A percentile compares a stretch with the other conserved stretches of the same genome.
Conservation (phyloP, 1,140 invertebrate genomes). For the Holcopasites calliopsidis region DNA sequence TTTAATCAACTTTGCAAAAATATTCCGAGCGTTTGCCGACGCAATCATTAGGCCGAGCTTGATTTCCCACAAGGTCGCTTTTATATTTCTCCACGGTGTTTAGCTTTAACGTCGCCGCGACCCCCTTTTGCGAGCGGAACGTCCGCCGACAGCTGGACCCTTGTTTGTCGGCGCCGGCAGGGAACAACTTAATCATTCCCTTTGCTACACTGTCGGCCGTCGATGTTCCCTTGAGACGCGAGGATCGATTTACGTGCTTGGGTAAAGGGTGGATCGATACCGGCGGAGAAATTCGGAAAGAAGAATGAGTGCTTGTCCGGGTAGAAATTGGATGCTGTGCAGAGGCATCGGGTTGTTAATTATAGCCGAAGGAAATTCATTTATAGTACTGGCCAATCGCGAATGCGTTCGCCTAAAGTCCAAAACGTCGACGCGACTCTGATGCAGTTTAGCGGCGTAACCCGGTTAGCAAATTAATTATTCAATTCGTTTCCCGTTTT, state of each 20-base stretch:
- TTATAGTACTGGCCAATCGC: no score
- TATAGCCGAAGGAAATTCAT: no score
- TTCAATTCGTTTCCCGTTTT: conserved; percentile 48
- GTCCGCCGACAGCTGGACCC: not conserved
- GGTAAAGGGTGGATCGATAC: no score
- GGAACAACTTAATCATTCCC: not conserved
- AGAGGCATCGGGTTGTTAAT: no score
- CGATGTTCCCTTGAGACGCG: not conserved
- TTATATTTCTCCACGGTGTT: conserved; percentile 19
- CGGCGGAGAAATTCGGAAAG: not conserved
- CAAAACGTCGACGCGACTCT: not conserved
- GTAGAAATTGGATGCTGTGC: no score
- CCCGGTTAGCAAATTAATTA: conserved; percentile 55
- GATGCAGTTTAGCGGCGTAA: conserved; percentile 26
- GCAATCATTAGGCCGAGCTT: conserved; percentile 47
- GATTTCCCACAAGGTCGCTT: conserved; percentile 59
- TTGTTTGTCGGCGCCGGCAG: not conserved
- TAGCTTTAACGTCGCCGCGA: not conserved
- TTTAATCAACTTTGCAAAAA: conserved; percentile 67
- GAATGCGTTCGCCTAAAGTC: no score
- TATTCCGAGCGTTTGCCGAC: conserved; percentile 21
- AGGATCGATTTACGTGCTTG: not conserved
- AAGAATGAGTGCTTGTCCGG: no score
- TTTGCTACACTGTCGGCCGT: not conserved
- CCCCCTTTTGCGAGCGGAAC: not conserved